Evolutionary conservation across 2,113 vertebrate genomes (phyloP), one percentile per base, ranked within the genome.

Genomic region (Rhipidura dahli): DNA sequence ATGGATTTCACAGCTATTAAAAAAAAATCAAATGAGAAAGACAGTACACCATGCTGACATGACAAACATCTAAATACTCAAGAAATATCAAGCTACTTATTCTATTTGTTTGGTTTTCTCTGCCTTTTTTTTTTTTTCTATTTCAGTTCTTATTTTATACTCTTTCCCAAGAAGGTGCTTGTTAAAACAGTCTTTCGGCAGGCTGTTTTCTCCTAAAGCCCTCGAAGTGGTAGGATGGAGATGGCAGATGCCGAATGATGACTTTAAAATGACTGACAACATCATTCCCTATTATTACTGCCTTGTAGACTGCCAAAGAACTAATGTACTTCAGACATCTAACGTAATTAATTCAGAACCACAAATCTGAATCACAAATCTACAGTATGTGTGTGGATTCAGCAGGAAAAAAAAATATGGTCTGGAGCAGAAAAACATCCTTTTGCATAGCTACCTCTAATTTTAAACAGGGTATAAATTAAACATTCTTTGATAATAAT

Each of bases 401-500:
- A 94, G 95, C 69, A 94, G 65, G 87, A 96, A 96, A 95, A 96
- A 94, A 97, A 96, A 97, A 96, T 94, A 97, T 87, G 86, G 83
- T 96, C 93, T 53, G 40, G 83, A 97, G 86, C 61, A 96, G 95
- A 85, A 92, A 93, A 95, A 96, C 78, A 96, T 94, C 77, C 94
- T 98, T 98, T 97, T 97, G 92, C 95, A 97, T 37, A 98, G 96
- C 97, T 97, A 96, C 93, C 96, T 97, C 96, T 98, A 97, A 97
- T 98, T 98, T 98, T 98, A 97, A 97, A 87, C 94, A 96, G 94
- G 90, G 59, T 96, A 98, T 98, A 98, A 98, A 98, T 98, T 98
- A 98, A 98, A 98, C 97, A 98, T 98, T 98, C 97, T 97, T 97
- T 97, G 98, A 98, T 98, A 97, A 98, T 98, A 98, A 97, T 98